Percentiles rank a stretch among this genome's conserved stretches.
Conservation (phyloP, 35 echinoderm and acorn worm species). For the Anneissia japonica region DNA sequence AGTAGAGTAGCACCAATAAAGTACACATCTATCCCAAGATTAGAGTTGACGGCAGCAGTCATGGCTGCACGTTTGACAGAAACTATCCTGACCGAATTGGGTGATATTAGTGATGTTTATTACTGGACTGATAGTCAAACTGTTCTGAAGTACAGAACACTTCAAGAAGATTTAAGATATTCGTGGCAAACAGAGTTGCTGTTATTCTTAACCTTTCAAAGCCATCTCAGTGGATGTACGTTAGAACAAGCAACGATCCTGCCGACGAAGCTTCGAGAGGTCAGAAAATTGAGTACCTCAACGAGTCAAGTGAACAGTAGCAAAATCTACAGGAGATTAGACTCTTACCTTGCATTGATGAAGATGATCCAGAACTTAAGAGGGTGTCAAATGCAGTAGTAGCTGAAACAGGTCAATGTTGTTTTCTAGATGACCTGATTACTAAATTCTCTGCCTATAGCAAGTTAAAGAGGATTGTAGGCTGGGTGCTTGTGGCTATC, state of each 20-base stretch:
- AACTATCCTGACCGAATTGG: neutral
- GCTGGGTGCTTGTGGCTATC: neutral
- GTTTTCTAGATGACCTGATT: slow-evolving; percentile 8
- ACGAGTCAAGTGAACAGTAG: no score
- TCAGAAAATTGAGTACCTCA: neutral
- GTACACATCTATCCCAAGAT: slow-evolving; percentile 12
- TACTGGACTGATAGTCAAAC: slow-evolving; percentile 47
- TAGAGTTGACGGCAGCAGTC: neutral
- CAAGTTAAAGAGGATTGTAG: slow-evolving; percentile 5
- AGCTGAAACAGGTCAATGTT: neutral
- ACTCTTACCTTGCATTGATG: no score
- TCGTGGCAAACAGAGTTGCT: slow-evolving; percentile 46
- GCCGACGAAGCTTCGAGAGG: neutral
- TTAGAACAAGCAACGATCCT: neutral
- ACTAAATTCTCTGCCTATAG: neutral
- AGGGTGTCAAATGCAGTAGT: neutral
- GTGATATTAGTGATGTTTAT: neutral
- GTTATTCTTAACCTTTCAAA: neutral
- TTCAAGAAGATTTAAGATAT: slow-evolving; percentile 21
- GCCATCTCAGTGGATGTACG: slow-evolving; percentile 38
- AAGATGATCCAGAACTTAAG: no score
- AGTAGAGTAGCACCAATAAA: slow-evolving; percentile 56
- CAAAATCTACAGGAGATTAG: no score
- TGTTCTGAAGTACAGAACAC: slow-evolving; percentile 47
- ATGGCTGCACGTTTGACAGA: neutral